Conservation (phyloP, 2,797 vertebrate genomes). For the Columba guinea region DNA sequence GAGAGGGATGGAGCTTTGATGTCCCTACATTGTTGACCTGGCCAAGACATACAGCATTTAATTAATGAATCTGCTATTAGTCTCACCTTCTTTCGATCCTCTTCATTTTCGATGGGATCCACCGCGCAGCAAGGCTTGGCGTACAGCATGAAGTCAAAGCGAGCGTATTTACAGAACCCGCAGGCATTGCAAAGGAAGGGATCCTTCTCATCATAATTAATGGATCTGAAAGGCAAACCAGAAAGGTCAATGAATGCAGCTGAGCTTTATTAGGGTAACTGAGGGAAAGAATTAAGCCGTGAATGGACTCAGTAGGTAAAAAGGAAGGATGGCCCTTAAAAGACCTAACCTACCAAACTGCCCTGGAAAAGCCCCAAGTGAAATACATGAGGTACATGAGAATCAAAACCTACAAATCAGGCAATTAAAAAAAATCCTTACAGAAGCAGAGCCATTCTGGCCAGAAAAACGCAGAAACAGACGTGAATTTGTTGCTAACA, state of each 20-base stretch:
- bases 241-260: background rate
- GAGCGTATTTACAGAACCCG: conserved; percentile 98
- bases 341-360: background rate
- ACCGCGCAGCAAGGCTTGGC: conserved; percentile 98
- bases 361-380: background rate
- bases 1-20: background rate
- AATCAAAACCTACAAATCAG: background rate
- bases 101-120: conserved; percentile 98
- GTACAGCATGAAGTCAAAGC: conserved; percentile 98
- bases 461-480: background rate
- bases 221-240: conserved; percentile 82
- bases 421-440: background rate
- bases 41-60: background rate
- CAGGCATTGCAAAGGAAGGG: conserved; percentile 98
- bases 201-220: conserved; percentile 98
- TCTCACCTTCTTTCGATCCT: conserved; percentile 95
- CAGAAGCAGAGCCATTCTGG: background rate
- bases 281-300: background rate
- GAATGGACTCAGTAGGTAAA: background rate
- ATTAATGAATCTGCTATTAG: background rate
- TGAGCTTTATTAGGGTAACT: background rate
- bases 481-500: background rate
- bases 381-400: background rate
- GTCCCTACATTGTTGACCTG: background rate
- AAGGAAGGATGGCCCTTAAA: background rate